A percentile compares a stretch with the other conserved stretches of the same genome.
Evolutionary conservation across 2,888 invertebrate species (phyloP).

Genomic region (Luffia ferchaultella): DNA sequence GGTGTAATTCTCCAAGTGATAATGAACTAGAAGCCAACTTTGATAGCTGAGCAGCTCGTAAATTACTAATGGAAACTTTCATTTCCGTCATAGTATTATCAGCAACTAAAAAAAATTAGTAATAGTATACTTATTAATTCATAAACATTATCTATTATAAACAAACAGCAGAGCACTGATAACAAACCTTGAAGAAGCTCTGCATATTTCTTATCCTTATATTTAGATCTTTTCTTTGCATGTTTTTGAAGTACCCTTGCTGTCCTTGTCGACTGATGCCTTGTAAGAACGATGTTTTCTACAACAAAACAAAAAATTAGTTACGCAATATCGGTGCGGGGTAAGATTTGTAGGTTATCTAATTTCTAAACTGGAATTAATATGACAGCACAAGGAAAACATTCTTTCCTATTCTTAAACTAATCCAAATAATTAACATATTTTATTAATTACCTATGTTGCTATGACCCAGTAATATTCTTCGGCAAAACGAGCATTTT

Average conservation of each 20-base stretch:
- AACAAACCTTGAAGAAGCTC: conserved; percentile 73
- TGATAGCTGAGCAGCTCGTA: conserved; percentile 72
- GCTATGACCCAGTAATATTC: conserved; percentile 34
- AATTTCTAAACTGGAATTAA: not conserved
- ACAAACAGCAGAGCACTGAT: conserved; percentile 3
- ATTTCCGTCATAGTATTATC: conserved; percentile 69
- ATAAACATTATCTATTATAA: too few relatives aligned
- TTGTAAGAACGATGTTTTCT: conserved; percentile 34
- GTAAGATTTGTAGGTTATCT: conserved; percentile 23
- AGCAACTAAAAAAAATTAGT: conserved; percentile 67
- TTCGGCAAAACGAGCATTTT: conserved; percentile 55
- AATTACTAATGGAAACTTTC: conserved; percentile 72
- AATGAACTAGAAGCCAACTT: conserved; percentile 68
- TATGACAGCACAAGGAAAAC: too few relatives aligned
- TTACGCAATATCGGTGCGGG: conserved; percentile 44
- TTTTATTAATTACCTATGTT: conserved; percentile 34
- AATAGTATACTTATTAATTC: too few relatives aligned
- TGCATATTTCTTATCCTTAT: conserved; percentile 67
- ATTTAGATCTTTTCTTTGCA: conserved; percentile 47
- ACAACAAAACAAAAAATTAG: conserved; percentile 25
- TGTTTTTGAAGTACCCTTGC: conserved; percentile 36
- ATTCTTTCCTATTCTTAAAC: too few relatives aligned
- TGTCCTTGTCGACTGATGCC: conserved; percentile 52
- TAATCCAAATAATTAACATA: too few relatives aligned
- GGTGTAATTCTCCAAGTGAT: conserved; percentile 66